Base-by-base conservation (phyloP, 2,888 invertebrate species). In the Perithous albicinctus region DNA sequence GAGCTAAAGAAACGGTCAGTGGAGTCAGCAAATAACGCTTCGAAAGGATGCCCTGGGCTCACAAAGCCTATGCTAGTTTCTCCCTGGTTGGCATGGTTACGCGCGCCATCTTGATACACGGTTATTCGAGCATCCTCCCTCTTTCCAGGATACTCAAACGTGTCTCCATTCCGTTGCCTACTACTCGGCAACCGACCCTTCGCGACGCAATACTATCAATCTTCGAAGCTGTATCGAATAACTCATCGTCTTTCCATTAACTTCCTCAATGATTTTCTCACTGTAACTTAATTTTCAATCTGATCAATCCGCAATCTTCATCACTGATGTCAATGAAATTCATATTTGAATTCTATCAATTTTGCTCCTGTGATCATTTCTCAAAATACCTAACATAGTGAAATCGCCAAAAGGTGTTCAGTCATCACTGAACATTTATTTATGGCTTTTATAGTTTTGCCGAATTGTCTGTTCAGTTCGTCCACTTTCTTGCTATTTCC, bases 81-180 rank as follows among this genome's bases (percentile, higher is more conserved):
- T 79, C 81, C 64, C 81, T n/a, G 77, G 92, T 92, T 90, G 87
- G 91, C 87, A 91, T 92, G 90, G 91, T 86, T 87, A 56, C 54
- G 87, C 54, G 87, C 90, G 91, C 91, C 92, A 92, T 92, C 91
- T 92, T 92, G 90, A 90, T 89, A 90, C 88, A 88, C 82, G 79
- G n/a, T 86, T 78, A 81, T 78, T 79, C 59, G 75, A 70, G 70
- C 61, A 83, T 77, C 78, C 67, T 54, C 63, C 41, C 64, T 69
- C 23, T 56, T 72, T 23, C 23, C 63, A 35, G 46, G 75, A 72
- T 78, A n/a, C 38, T 75, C 64, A 15, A 41, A 18, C 7, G n/a
- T 26, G 7, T 26, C 20, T 56, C 70, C 26, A 43, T 70, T 32
- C 29, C 56, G 48, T 46, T 32, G 35, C 18, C 43, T 66, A 66